Base-by-base conservation (phyloP, 2,797 vertebrate genomes). In the Enoplosus armatus region DNA sequence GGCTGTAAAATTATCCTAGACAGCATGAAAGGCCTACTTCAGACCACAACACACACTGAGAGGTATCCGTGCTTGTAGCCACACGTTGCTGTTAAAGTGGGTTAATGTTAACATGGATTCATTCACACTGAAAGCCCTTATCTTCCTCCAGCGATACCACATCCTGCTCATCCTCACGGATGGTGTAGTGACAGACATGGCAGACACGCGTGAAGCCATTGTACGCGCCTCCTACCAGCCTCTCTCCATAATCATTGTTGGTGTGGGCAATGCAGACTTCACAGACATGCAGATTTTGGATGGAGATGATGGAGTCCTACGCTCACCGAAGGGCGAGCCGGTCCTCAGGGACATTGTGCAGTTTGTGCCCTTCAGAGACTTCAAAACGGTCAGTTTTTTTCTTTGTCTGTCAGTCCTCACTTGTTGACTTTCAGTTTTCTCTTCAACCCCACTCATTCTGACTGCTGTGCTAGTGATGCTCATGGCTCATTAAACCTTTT, bases 261-360 rank as follows among this genome's bases (percentile, higher is more conserved):
- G 97, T 0, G 97, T 98, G 86, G 98, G 97, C 87, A 98, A 98
- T 0, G 97, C 98, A 0, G 97, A 98, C 94, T 98, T 99, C 95
- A 98, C 97, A 0, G 97, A 98, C 94, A 98, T 98, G 98, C 97
- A 98, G 94, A 96, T 98, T 92, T 94, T 99, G 84, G 97, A 98
- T 0, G 97, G 98, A 0, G 97, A 98, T 0, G 96, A 97, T 0
- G 97, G 97, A 0, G 80, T 97, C 67, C 95, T 98, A 54, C 96
- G 97, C 45, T 97, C 97, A 51, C 98, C 97, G 0, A 96, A 95
- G 82, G 97, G 98, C 3, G 97, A 99, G 84, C 97, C 97, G 0
- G 97, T 97, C 27, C 96, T 98, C 43, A 94, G 97, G 0, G 97
- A 98, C 94, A 98, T 99, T 0, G 98, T 99, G 64, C 97, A 98